Conservation (phyloP, 2,888 invertebrate genomes). For the Microctonus brassicae region DNA sequence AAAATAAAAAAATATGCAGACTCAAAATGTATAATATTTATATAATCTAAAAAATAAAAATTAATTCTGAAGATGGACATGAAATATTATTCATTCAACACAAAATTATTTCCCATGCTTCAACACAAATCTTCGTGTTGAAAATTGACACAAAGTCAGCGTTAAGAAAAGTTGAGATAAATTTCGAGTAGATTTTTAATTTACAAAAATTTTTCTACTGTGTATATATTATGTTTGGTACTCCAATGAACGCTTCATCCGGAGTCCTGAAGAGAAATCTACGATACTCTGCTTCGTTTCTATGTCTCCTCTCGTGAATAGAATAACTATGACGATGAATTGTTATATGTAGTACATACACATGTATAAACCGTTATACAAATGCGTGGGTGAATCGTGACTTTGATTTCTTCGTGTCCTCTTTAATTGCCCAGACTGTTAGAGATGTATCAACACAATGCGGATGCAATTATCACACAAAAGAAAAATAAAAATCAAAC, state of each 20-base stretch:
- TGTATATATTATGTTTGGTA: background rate
- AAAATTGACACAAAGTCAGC: too few species aligned
- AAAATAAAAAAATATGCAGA: too few species aligned
- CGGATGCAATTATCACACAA: constrained; percentile 12
- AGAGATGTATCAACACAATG: constrained; percentile 6
- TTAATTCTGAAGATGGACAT: too few species aligned
- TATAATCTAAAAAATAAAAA: too few species aligned
- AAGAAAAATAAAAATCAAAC: background rate
- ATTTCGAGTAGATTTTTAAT: too few species aligned
- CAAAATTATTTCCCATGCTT: too few species aligned
- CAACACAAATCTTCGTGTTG: too few species aligned
- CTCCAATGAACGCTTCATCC: constrained; percentile 57
- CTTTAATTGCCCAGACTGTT: constrained; percentile 14
- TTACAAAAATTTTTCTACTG: background rate
- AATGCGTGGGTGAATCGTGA: constrained; percentile 24
- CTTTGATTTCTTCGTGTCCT: constrained; percentile 22
- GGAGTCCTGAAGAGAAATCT: constrained; percentile 44
- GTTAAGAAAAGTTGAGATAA: too few species aligned
- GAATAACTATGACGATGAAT: constrained; percentile 17
- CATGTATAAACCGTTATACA: constrained; percentile 1
- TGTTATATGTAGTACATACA: background rate
- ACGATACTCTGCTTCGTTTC: background rate
- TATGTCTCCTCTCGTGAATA: constrained; percentile 2
- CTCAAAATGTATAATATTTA: too few species aligned
- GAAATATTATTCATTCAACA: too few species aligned